Percentiles rank a stretch among this genome's conserved stretches.
phyloP scores from a whole-genome alignment of 2,888 invertebrate genomes.

The Strigamia transsilvanica region DNA sequence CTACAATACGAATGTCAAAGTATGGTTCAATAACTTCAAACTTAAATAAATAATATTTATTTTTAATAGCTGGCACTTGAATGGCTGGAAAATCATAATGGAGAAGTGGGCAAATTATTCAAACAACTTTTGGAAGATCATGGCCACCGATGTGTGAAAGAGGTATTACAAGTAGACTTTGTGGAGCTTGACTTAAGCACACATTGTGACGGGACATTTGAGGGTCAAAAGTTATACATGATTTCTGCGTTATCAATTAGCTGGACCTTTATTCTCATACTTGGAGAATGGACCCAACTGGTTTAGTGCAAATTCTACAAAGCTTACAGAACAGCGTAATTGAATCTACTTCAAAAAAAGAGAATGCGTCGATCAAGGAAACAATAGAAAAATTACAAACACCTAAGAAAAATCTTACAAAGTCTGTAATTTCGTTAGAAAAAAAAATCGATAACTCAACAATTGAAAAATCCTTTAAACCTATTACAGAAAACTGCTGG shows the following conservation, averaged over 20 bases:
- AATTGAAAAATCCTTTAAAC: neutral
- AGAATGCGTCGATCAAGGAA: slow-evolving; percentile 56
- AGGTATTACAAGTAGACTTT: slow-evolving; percentile 60
- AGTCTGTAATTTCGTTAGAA: neutral
- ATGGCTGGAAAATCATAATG: slow-evolving; percentile 71
- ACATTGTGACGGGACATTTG: no score
- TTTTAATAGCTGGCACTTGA: slow-evolving; percentile 64
- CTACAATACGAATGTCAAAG: slow-evolving; percentile 66
- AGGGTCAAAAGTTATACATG: neutral
- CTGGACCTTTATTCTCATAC: slow-evolving; percentile 74
- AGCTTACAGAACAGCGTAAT: slow-evolving; percentile 56
- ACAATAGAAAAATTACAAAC: slow-evolving; percentile 59
- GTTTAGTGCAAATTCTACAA: slow-evolving; percentile 73
- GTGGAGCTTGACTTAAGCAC: no score
- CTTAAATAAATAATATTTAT: neutral
- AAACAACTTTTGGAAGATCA: slow-evolving; percentile 72
- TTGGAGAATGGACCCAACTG: slow-evolving; percentile 73
- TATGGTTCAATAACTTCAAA: slow-evolving; percentile 34
- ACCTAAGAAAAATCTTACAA: slow-evolving; percentile 53
- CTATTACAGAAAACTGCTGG: slow-evolving; percentile 57
- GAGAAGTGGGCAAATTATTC: slow-evolving; percentile 67
- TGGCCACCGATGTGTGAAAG: slow-evolving; percentile 72
- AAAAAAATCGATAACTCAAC: neutral
- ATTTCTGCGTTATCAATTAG: slow-evolving; percentile 65
- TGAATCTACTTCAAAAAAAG: slow-evolving; percentile 55